A percentile compares a stretch with the other conserved stretches of the same genome.
These are phyloP conservation scores for Zeugodacus cucurbitae DNA, from an alignment of 1,140 invertebrate species.

Conservation along the genomic window DNA sequence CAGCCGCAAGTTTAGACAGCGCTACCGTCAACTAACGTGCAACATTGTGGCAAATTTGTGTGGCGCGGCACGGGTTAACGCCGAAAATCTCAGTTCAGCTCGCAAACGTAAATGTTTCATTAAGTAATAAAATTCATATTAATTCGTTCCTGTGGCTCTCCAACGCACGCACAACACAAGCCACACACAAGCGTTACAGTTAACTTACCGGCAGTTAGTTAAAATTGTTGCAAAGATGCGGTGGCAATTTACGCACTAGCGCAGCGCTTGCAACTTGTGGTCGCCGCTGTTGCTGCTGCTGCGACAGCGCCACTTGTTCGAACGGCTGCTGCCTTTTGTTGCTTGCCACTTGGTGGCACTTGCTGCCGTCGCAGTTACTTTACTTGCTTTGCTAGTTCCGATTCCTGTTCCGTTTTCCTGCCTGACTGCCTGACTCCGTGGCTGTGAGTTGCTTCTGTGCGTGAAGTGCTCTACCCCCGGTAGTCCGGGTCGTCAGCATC, in stretches of 20 bases:
- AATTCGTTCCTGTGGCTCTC: neutral
- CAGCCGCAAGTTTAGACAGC: neutral
- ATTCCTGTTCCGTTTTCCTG: conserved; percentile 28
- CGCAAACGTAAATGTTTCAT: conserved; percentile 37
- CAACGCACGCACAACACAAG: neutral
- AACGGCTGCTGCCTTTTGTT: conserved; percentile 35
- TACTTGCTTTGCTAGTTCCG: conserved; percentile 14
- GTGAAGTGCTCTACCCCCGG: neutral
- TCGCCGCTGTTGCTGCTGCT: neutral
- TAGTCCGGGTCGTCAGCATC: neutral
- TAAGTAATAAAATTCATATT: conserved; percentile 44
- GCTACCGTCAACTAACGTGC: neutral
- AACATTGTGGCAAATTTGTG: conserved; percentile 15
- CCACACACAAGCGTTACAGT: neutral
- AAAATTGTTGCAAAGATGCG: neutral
- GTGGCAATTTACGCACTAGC: neutral
- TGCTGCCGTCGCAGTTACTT: neutral
- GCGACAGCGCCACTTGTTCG: conserved; percentile 14
- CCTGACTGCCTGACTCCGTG: neutral
- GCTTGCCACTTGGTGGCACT: conserved; percentile 2
- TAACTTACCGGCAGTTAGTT: neutral
- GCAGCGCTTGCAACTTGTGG: neutral
- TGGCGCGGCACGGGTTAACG: neutral
- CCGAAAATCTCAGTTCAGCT: neutral
- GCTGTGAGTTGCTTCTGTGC: neutral